Conservation (phyloP, 2,797 vertebrate genomes). For the Lycodopsis pacificus region DNA sequence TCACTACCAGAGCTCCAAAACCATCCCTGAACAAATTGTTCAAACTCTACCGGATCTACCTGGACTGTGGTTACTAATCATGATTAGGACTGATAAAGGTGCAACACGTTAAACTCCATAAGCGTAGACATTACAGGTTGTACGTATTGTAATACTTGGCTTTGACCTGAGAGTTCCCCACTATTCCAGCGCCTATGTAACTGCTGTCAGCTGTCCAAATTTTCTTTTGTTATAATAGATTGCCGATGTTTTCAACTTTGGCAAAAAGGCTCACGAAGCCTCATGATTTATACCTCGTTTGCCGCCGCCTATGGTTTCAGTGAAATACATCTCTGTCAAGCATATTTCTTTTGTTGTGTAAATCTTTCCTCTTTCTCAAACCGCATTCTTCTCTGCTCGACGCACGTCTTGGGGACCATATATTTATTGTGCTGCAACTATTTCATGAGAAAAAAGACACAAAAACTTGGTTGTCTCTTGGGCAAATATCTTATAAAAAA, state of each 20-base stretch:
- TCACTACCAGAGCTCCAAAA: no score
- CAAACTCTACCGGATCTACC: no score
- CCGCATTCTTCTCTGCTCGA: not conserved
- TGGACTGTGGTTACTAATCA: not conserved
- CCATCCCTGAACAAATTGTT: no score
- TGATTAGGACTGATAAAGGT: not conserved
- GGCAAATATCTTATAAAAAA: not conserved
- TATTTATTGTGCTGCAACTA: constrained; percentile 11
- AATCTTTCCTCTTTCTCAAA: not conserved
- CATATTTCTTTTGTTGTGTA: not conserved
- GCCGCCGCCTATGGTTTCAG: constrained; percentile 18
- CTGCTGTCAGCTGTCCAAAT: constrained; percentile 5
- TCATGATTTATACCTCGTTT: constrained; percentile 1
- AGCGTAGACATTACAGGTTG: not conserved
- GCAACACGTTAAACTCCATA: no score
- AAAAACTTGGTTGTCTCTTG: not conserved
- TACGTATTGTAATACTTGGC: not conserved
- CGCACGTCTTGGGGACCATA: not conserved
- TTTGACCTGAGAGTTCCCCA: no score
- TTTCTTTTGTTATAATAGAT: constrained; percentile 1
- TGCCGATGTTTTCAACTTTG: constrained; percentile 17
- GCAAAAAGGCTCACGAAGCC: constrained; percentile 5
- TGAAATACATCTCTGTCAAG: constrained; percentile 8
- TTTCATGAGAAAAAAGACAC: constrained; percentile 6
- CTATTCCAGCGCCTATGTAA: not conserved